Evolutionary conservation across 1,140 invertebrate genomes (phyloP), one percentile per base, ranked within the genome.

Genomic region (Cephus cinctus): DNA sequence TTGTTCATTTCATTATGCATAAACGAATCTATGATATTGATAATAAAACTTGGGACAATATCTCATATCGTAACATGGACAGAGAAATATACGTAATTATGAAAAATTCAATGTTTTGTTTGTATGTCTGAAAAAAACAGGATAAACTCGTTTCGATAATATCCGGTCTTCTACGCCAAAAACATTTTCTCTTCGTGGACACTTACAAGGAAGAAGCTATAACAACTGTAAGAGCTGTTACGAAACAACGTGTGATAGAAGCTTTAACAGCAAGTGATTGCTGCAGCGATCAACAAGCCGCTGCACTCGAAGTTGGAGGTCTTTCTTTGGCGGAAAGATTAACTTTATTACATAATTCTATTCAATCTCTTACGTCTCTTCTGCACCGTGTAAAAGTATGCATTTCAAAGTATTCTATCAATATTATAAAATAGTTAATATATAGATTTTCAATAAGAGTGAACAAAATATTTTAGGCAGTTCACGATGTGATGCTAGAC

Each of bases 171-270:
- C 73, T 96, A 15, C 77, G 92, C 25, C 84, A 93, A 63, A 88
- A 91, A 61, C 86, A 91, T 71, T 89, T 90, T 67, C 83, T 88
- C 56, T 96, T 97, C 73, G 81, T 96, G 35, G 90, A 96, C 59
- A 83, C 84, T 15, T 95, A 93, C 59, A 88, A 89, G 76, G 86
- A 91, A 61, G 95, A 98, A 77, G 87, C 91, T 6, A 87, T 90
- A 47, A 92, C 90, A 31, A 88, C 93, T 14, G 85, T 96, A 19
- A 88, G 92, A 70, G 86, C 93, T 14, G 83, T 89, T 30, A 84
- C 96, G 5, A 97, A 97, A 77, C 92, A 95, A 77, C 84, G 86
- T 52, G 83, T 90, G 22, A 90, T 91, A 58, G 89, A 92, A 76
- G 84, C 87, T 22, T 73, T 91, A 41, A 83, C 85, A 59, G 81